Evolutionary conservation across 2,113 vertebrate genomes (phyloP).

Genomic region (Prionailurus viverrinus): DNA sequence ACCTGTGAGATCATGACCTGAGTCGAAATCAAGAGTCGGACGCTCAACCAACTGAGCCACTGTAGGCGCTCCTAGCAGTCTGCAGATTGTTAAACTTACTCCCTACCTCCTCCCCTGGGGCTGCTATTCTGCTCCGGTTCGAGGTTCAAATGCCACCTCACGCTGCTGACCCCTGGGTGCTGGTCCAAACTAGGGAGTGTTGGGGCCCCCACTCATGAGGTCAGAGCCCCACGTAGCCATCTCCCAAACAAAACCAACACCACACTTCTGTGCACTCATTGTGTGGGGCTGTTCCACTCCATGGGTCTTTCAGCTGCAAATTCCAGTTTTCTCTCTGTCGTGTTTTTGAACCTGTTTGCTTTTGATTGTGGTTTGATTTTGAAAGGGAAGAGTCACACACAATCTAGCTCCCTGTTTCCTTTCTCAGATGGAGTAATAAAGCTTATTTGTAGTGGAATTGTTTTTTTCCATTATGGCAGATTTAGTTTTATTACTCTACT

Average conservation of each 20-base stretch:
- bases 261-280: fast-evolving
- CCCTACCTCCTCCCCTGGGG: fast-evolving
- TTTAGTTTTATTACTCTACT: slow-evolving; percentile 22
- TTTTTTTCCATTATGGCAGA: background rate
- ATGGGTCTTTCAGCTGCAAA: slow-evolving; percentile 31
- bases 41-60: too few relatives aligned
- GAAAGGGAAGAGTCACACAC: background rate
- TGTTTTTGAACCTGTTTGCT: slow-evolving; percentile 1
- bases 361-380: background rate
- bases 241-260: background rate
- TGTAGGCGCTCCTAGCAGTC: too few relatives aligned
- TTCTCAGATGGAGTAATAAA: background rate
- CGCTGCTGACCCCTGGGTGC: background rate
- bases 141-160: too few relatives aligned
- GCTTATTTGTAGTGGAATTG: slow-evolving; percentile 20
- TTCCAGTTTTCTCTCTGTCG: slow-evolving; percentile 66
- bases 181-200: fast-evolving
- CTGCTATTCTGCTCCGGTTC: background rate
- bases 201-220: fast-evolving
- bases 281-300: background rate
- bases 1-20: too few relatives aligned
- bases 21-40: too few relatives aligned
- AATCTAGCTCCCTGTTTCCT: background rate
- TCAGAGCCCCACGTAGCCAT: fast-evolving
- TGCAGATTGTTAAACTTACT: too few relatives aligned